Percentiles rank a stretch among this genome's conserved stretches.
These are phyloP conservation scores for Amniataba percoides DNA, from an alignment of 2,797 vertebrate species.

Conservation along the genomic window DNA sequence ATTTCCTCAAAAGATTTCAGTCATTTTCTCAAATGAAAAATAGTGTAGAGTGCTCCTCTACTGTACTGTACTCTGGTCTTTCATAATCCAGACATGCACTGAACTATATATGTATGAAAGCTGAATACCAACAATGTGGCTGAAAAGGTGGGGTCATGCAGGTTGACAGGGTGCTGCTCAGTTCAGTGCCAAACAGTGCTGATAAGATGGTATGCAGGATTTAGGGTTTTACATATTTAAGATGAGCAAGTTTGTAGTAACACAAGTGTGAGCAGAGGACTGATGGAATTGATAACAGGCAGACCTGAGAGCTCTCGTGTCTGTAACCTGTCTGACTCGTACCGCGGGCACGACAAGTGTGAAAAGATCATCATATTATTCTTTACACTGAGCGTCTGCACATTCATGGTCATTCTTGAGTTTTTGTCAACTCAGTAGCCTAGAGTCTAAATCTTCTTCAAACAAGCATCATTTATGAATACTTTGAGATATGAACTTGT, in stretches of 20 bases:
- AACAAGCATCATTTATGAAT: not conserved
- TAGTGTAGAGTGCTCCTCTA: not conserved
- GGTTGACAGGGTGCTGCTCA: constrained; percentile 21
- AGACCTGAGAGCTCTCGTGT: constrained; percentile 31
- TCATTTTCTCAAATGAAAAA: not conserved
- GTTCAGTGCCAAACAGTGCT: constrained; percentile 30
- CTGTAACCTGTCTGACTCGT: constrained; percentile 50
- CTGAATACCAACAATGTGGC: not conserved
- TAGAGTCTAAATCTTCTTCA: not conserved
- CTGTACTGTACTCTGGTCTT: no score
- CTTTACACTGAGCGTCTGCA: not conserved
- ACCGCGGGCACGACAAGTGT: not conserved
- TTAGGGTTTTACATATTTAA: constrained; percentile 62
- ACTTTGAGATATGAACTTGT: not conserved
- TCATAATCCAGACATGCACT: not conserved
- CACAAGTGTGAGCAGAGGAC: constrained; percentile 62
- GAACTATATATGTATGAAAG: constrained; percentile 20
- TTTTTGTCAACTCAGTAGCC: not conserved
- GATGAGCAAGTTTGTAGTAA: constrained; percentile 65
- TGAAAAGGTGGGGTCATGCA: constrained; percentile 12
- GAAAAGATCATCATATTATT: not conserved
- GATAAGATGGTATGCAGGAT: constrained; percentile 68
- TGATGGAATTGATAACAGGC: constrained; percentile 60
- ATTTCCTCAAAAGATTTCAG: not conserved
- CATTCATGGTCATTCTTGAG: not conserved